These are phyloP conservation scores for Phalangium opilio DNA, from an alignment of 2,888 invertebrate genomes.

Conservation along the genomic window DNA sequence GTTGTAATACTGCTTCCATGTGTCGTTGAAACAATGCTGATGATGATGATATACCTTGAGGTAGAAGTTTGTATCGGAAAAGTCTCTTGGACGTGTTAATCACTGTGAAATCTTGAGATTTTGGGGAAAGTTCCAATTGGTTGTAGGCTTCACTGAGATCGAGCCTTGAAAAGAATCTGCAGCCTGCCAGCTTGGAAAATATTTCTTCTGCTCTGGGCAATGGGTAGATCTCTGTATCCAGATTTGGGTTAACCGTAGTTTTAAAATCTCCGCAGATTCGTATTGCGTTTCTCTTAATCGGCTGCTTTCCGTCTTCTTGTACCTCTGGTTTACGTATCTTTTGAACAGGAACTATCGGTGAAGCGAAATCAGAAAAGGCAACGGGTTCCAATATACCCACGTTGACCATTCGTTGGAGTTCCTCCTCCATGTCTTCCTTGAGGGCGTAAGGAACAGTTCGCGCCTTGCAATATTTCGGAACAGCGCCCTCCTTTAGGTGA, in stretches of 20 bases:
- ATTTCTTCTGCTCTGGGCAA: constrained; percentile 25
- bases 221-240: constrained; percentile 24
- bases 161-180: constrained; percentile 21
- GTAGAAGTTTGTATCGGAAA: constrained; percentile 24
- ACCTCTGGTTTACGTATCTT: no score
- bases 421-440: no score
- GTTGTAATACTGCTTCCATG: no score
- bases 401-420: no score
- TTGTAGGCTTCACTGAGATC: constrained; percentile 28
- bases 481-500: no score
- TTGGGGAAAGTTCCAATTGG: constrained; percentile 26
- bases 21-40: constrained; percentile 28
- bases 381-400: no score
- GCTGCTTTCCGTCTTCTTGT: no score
- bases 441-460: no score
- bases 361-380: no score
- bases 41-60: constrained; percentile 26
- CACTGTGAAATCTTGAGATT: constrained; percentile 25
- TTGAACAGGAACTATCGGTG: no score
- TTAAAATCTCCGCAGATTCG: constrained; percentile 27
- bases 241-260: constrained; percentile 21
- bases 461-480: no score
- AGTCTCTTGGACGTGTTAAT: constrained; percentile 28
- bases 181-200: constrained; percentile 22
- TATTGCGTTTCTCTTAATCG: no score